Percentiles rank a stretch among this genome's conserved stretches.
Conservation (phyloP, 2,888 invertebrate genomes). For the Spisula subtruncata region DNA sequence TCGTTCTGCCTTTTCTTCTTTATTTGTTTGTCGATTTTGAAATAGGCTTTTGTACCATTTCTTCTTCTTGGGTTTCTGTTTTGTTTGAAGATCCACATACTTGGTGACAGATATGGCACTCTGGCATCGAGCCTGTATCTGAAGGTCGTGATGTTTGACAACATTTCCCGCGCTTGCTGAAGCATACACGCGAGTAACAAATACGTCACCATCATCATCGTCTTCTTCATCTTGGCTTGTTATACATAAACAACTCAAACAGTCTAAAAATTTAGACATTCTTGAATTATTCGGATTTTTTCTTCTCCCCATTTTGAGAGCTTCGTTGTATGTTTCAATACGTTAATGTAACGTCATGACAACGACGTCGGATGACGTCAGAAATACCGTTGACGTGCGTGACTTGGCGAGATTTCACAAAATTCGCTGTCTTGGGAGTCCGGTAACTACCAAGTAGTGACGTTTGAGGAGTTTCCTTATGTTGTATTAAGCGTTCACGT, state of each 20-base stretch:
- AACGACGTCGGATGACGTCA: conserved; percentile 32
- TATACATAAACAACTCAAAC: background rate
- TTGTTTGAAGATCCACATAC: background rate
- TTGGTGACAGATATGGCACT: background rate
- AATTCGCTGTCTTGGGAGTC: too few relatives aligned
- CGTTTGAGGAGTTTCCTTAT: too few relatives aligned
- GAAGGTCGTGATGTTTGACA: conserved; percentile 4
- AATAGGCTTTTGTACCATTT: background rate
- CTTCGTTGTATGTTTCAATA: background rate
- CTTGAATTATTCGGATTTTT: background rate
- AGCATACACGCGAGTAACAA: conserved; percentile 8
- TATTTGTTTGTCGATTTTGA: background rate
- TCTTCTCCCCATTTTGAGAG: background rate
- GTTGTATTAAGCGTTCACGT: too few relatives aligned
- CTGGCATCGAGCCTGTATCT: background rate
- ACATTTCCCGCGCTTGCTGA: conserved; percentile 30
- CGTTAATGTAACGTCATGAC: background rate
- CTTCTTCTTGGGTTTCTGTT: background rate
- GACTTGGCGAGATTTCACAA: too few relatives aligned
- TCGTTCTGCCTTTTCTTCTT: background rate
- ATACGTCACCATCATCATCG: conserved; percentile 2
- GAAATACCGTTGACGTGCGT: too few relatives aligned
- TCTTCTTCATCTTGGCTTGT: background rate
- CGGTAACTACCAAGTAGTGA: too few relatives aligned
- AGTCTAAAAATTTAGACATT: background rate